Base-by-base conservation (phyloP, 2,113 vertebrate genomes). In the Brachyhypopomus gauderio region DNA sequence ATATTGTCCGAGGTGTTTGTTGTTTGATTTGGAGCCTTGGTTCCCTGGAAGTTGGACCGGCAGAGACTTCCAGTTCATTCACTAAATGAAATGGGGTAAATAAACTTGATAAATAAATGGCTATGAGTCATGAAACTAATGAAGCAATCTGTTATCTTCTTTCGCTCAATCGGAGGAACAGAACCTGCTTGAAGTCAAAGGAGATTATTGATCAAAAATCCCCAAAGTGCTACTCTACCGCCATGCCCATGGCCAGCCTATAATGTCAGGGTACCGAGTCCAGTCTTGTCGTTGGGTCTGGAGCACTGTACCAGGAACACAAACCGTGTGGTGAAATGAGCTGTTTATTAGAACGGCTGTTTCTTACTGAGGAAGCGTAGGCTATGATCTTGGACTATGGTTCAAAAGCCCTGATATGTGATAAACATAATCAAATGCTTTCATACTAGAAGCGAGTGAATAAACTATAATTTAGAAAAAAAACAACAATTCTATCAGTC, bases 231-330 rank as follows among this genome's bases (percentile, higher is more conserved):
- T 67, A 30, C 62, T 56, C 17, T 75, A 27, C 72, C 58, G 5
- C 22, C 48, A 27, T 25, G 41, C 59, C 60, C 69, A 9, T n/a
- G 25, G 22, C 69, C 52, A 30, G 30, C 72, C 25, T 6, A 9
- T 45, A 30, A 69, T 36, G 48, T 63, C 30, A 19, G 17, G 75
- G 23, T 66, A 52, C 12, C 41, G 71, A 70, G 48, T 72, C 16
- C 75, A 84, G 45, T 78, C 72, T 55, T 72, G 60, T 62, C 58
- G 48, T 75, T 60, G 56, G 74, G 77, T 78, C 71, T 59, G 30
- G 30, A 30, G 3, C 30, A n/a, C 70, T 66, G 22, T 27, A 52
- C 55, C 75, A 81, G 52, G 45, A 52, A 14, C 12, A 11, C 56
- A 69, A 41, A 20, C 30, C 3, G 5, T 64, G 34, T 75, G 55